These are phyloP conservation scores for Papilio helenus DNA, from an alignment of 1,140 invertebrate species.

Conservation along the genomic window DNA sequence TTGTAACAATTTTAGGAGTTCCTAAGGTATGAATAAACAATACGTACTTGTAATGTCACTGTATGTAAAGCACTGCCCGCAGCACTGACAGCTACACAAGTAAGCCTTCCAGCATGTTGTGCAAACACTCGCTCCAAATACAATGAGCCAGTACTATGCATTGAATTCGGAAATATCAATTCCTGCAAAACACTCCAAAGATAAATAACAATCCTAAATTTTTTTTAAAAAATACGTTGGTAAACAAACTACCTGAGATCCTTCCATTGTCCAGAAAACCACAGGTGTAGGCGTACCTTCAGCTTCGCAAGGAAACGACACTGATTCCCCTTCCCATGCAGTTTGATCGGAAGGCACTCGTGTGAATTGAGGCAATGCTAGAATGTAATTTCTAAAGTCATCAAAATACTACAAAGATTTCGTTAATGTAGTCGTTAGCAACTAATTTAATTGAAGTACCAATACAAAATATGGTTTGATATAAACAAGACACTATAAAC, in stretches of 20 bases:
- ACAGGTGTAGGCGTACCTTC: slow-evolving; percentile 95
- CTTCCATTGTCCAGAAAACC: slow-evolving; percentile 94
- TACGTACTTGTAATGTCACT: slow-evolving; percentile 67
- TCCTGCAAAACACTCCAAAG: slow-evolving; percentile 53
- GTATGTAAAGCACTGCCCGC: slow-evolving; percentile 77
- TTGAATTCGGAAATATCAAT: slow-evolving; percentile 72
- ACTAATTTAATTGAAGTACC: background rate
- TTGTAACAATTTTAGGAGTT: background rate
- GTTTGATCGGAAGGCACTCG: slow-evolving; percentile 93
- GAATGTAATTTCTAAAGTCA: slow-evolving; percentile 42
- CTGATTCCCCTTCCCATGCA: slow-evolving; percentile 90
- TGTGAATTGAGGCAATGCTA: slow-evolving; percentile 95
- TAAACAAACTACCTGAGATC: slow-evolving; percentile 68
- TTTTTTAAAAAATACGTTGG: background rate
- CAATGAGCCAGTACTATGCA: slow-evolving; percentile 64
- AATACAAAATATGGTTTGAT: background rate
- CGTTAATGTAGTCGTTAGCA: background rate
- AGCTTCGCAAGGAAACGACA: slow-evolving; percentile 94
- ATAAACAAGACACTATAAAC: slow-evolving; percentile 40
- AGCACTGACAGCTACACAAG: slow-evolving; percentile 75
- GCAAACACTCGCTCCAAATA: slow-evolving; percentile 71
- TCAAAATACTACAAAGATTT: background rate
- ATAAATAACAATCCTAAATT: background rate
- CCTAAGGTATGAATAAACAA: slow-evolving; percentile 27
- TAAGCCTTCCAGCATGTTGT: slow-evolving; percentile 72